These are phyloP conservation scores for Cosmia pyralina DNA, from an alignment of 2,888 invertebrate species.

Conservation along the genomic window DNA sequence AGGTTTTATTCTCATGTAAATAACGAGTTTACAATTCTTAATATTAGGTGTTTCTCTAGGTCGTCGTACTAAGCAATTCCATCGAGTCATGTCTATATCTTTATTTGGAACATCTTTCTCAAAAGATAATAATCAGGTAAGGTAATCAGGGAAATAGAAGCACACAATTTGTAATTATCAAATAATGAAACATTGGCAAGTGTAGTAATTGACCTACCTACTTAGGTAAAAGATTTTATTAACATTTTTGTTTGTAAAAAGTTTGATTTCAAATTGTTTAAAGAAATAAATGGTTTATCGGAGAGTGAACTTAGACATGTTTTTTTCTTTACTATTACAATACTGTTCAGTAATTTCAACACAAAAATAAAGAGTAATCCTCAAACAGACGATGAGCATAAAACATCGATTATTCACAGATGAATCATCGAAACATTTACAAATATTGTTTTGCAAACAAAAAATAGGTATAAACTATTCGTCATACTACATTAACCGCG, in stretches of 20 bases:
- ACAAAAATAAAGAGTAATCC: constrained; percentile 6
- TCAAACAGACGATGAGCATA: constrained; percentile 21
- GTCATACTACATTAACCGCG: constrained; percentile 27
- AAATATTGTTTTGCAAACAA: constrained; percentile 26
- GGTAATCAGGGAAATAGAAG: background rate
- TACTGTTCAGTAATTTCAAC: background rate
- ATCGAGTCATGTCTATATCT: background rate
- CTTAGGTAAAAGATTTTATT: background rate
- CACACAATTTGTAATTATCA: no score
- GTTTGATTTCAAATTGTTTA: background rate
- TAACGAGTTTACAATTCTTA: background rate
- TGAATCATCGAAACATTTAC: constrained; percentile 28
- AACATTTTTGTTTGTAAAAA: background rate
- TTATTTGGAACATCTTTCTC: background rate
- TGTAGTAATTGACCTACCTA: background rate
- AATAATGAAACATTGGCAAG: background rate
- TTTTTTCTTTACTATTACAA: background rate
- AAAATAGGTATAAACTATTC: constrained; percentile 13
- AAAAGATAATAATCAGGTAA: background rate
- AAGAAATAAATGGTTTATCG: background rate
- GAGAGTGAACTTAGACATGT: background rate
- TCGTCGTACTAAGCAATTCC: background rate
- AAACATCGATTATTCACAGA: constrained; percentile 44
- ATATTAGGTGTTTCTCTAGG: background rate
- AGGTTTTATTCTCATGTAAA: background rate